Conservation (phyloP, 2,113 vertebrate genomes). For the Rhinopomastus cyanomelas region DNA sequence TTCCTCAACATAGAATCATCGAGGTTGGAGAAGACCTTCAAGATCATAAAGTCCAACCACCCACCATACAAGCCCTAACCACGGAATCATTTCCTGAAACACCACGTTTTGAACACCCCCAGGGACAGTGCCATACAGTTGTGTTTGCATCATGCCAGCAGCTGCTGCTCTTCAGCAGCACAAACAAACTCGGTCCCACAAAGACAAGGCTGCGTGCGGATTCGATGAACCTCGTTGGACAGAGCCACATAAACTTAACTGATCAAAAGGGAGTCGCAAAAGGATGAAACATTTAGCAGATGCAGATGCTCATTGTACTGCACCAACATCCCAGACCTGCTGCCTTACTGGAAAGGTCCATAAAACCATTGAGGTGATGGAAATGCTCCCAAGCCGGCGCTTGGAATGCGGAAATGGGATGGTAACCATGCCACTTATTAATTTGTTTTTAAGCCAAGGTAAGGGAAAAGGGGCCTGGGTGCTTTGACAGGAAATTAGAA, state of each 20-base stretch:
- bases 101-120: no score
- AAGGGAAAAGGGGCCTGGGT: not conserved
- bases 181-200: conserved; percentile 40
- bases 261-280: conserved; percentile 66
- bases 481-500: conserved; percentile 54
- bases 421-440: not conserved
- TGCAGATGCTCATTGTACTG: conserved; percentile 55
- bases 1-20: not conserved
- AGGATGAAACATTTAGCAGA: conserved; percentile 49
- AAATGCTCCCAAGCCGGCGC: not conserved
- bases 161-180: conserved; percentile 36
- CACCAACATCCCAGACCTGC: conserved; percentile 30
- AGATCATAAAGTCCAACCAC: no score
- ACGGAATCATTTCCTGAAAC: no score
- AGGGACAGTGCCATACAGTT: not conserved
- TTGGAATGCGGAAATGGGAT: conserved; percentile 1
- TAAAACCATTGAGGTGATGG: conserved; percentile 55
- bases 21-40: no score
- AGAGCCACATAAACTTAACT: conserved; percentile 45
- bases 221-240: conserved; percentile 19
- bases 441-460: conserved; percentile 19
- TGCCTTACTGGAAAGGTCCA: conserved; percentile 35
- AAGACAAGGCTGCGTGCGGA: conserved; percentile 28
- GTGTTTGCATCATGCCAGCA: not conserved
- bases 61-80: no score